Evolutionary conservation across 2,888 invertebrate species (phyloP), one percentile per base, ranked within the genome.

Genomic region (Scaptomyza polygonia): DNA sequence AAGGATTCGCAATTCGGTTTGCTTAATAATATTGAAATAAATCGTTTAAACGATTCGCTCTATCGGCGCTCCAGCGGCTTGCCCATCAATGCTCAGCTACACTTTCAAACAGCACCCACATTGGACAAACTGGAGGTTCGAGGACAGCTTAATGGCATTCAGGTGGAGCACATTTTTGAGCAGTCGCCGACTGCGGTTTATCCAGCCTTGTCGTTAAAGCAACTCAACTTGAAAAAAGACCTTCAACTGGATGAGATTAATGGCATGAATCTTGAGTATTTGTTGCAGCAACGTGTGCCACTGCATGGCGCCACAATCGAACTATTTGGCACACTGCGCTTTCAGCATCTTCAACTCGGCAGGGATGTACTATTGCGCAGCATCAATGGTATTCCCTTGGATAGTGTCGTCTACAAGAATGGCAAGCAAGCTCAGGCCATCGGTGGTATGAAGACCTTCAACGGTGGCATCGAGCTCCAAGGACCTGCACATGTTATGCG

Each of bases 271-370:
- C 49, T 91, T 32, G 67, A 89, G 8, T 90, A 84, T 65, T 72
- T 91, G 30, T 65, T 91, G 1, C 69, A 79, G 25, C 82, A 90
- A 42, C 90, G 91, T 4, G 58, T 91, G 3, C 88, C 81, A 0
- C 73, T 88, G 9, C 54, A 70, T 0, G 89, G 89, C 4, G 61
- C 64, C 0, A 72, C 87, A 5, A 47, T 89, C 45, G 90, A 91
- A 47, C 69, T 89, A 0, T 88, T 88, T 25, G 91, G 91, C 0
- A 64, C 66, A 8, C 69, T 91, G 1, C 85, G 62, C 12, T 91
- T 91, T 44, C 88, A 89, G 45, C 32, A 89, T 5, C 67, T 91
- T 14, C 56, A 75, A n/a, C 69, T 91, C 5, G 74, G 79, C 27
- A 77, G 82, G 5, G 63, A 74, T 0, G 65, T 78, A 0, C 53